phyloP scores from a whole-genome alignment of 2,888 invertebrate species.

The Agonum fuliginosum region DNA sequence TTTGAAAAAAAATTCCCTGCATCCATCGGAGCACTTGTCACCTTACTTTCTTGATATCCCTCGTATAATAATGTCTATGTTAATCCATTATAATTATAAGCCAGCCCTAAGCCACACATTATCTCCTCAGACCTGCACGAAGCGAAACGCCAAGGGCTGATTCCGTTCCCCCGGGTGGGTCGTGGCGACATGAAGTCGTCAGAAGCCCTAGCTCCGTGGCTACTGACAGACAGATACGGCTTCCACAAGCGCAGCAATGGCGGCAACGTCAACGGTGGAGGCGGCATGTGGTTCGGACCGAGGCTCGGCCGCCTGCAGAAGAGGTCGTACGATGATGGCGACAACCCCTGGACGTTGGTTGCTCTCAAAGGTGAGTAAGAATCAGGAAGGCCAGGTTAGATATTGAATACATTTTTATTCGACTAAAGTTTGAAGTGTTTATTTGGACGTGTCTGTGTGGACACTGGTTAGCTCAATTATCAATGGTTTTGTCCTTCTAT shows the following conservation, averaged over 20 bases:
- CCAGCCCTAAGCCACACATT: too few species aligned
- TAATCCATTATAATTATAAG: too few species aligned
- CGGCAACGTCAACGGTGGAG: constrained; percentile 71
- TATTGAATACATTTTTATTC: neutral
- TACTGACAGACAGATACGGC: constrained; percentile 25
- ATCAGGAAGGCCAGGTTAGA: neutral
- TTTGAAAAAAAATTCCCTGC: too few species aligned
- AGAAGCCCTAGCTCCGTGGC: constrained; percentile 35
- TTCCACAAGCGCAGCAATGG: constrained; percentile 62
- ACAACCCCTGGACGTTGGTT: constrained; percentile 65
- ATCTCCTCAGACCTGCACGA: constrained; percentile 25
- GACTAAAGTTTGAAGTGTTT: neutral
- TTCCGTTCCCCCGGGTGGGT: constrained; percentile 73
- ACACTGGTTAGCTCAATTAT: neutral
- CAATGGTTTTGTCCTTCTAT: too few species aligned
- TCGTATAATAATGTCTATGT: too few species aligned
- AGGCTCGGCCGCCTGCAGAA: constrained; percentile 73
- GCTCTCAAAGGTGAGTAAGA: constrained; percentile 65
- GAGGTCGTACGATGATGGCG: constrained; percentile 62
- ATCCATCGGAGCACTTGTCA: too few species aligned
- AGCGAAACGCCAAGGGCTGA: constrained; percentile 66
- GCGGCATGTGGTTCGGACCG: constrained; percentile 82
- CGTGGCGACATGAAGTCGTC: constrained; percentile 66
- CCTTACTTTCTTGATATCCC: too few species aligned
- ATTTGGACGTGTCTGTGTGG: neutral